Evolutionary conservation across 2,888 invertebrate species (phyloP).

Genomic region (Parapristionchus giblindavisi): DNA sequence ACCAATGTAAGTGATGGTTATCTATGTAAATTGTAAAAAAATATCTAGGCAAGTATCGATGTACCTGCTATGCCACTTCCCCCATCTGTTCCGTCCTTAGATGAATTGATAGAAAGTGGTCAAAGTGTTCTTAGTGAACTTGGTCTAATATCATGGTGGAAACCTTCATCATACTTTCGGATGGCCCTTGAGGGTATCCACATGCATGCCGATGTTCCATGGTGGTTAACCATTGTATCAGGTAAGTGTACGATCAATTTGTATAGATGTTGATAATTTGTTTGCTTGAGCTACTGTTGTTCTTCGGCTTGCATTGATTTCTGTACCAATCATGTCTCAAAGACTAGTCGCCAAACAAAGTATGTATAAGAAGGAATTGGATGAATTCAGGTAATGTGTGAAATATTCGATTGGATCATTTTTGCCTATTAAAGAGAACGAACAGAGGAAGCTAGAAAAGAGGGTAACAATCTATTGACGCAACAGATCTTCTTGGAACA

Average conservation of each 20-base stretch:
- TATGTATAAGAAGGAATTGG: constrained; percentile 86
- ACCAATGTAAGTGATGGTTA: not conserved
- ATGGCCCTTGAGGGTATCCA: constrained; percentile 84
- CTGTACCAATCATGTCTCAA: constrained; percentile 84
- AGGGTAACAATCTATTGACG: constrained; percentile 60
- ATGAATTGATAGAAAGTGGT: constrained; percentile 42
- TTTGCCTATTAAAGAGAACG: constrained; percentile 75
- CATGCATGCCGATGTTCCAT: constrained; percentile 83
- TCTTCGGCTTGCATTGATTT: constrained; percentile 83
- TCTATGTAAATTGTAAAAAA: not conserved
- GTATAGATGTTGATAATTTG: not conserved
- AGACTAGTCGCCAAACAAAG: constrained; percentile 79
- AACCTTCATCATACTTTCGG: constrained; percentile 85
- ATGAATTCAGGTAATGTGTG: constrained; percentile 75
- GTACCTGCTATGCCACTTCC: constrained; percentile 27
- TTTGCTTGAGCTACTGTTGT: constrained; percentile 77
- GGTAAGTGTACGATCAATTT: constrained; percentile 73
- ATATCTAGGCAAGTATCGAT: constrained; percentile 4
- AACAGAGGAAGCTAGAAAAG: constrained; percentile 83
- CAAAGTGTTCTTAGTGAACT: constrained; percentile 63
- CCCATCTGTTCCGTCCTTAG: constrained; percentile 22
- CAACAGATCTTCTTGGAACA: constrained; percentile 66
- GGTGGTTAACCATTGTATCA: constrained; percentile 88
- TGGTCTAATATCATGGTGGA: constrained; percentile 74
- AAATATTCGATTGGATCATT: not conserved